Base-by-base conservation (phyloP, 2,888 invertebrate species). In the Shargacucullia verbasci region DNA sequence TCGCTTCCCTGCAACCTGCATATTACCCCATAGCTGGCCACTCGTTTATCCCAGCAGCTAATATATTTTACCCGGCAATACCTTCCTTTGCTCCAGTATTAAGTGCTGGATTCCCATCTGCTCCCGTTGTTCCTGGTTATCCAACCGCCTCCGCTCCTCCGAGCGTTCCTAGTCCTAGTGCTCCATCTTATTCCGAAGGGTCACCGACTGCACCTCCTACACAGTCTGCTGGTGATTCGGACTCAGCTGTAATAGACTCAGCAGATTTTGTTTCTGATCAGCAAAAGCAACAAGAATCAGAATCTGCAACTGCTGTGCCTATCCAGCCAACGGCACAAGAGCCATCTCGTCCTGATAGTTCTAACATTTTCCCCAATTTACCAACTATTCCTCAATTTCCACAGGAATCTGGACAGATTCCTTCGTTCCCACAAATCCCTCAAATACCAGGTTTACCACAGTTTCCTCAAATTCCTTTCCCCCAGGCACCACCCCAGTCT, bases 211-310 rank as follows among this genome's bases (percentile, higher is more conserved):
- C 47, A 9, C 81, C 86, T 1, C 53, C 79, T 27, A 14, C 27
- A 20, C 80, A 84, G 45, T 76, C 82, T 10, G 62, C 79, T 0
- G 89, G 89, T 4, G 92, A 92, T 49, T 78, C 85, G 12, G 92
- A 93, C 47, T 82, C 90, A 0, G 76, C 90, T n/a, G 88, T 93
- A 0, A 78, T 93, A 34, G 93, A 94, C 38, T 91, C 93, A 5
- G 89, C 91, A 2, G 90, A 92, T 20, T 80, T 66, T 45, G 65
- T 80, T n/a, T 63, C 72, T 52, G 49, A 78, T 25, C 81, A 83
- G 61, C 74, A 80, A 47, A 71, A 79, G 53, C 64, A 68, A 55
- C 76, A 79, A 69, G 65, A 77, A 47, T 59, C 69, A 29, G 59
- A 60, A 53, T 31, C 76, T 56, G 43, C 69, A 46, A 69, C 65